Evolutionary conservation across 2,797 vertebrate species (phyloP), one percentile per base, ranked within the genome.

Genomic region (Enteromius argenteus): DNA sequence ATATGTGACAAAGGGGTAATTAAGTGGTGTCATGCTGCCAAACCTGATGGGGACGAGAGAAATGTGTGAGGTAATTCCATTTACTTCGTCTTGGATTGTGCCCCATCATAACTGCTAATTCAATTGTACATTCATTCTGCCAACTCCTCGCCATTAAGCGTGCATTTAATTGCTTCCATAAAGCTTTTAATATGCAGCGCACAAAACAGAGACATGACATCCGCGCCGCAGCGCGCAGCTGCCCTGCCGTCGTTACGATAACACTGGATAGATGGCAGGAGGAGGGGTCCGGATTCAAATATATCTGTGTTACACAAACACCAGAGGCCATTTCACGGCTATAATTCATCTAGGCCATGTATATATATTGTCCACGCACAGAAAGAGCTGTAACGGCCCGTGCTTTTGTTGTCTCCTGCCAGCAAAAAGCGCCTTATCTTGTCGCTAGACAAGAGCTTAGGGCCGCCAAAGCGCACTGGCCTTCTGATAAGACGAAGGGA

Each of bases 181-280:
- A 97, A 97, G 97, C 96, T 96, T 95, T 98, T 98, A 97, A 98
- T 98, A 98, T 98, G 97, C 96, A 96, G 95, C 91, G 83, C 96
- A 97, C 96, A 97, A 96, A 96, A 88, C 86, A 93, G 90, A 91
- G 93, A 94, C 93, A 91, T 94, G 92, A 92, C 86, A 92, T 91
- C 1, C 3, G 84, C 94, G 94, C 94, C 93, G 94, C 89, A 92
- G 92, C 93, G 95, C 94, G 95, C 96, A 97, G 96, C 96, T 97
- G 97, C 96, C 96, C 95, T 83, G 86, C 94, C 92, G 88, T 96
- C 95, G 93, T 94, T 86, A 90, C 90, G 95, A 97, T 96, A 90
- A 94, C 93, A 78, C 42, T 85, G 78, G 46, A 39, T 35, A 58
- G 17, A 5, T 68, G 21, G 51, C 5, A 19, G 44, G 73, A 32